These are phyloP conservation scores for Ceratina australensis DNA, from an alignment of 1,140 invertebrate genomes.

Conservation along the genomic window DNA sequence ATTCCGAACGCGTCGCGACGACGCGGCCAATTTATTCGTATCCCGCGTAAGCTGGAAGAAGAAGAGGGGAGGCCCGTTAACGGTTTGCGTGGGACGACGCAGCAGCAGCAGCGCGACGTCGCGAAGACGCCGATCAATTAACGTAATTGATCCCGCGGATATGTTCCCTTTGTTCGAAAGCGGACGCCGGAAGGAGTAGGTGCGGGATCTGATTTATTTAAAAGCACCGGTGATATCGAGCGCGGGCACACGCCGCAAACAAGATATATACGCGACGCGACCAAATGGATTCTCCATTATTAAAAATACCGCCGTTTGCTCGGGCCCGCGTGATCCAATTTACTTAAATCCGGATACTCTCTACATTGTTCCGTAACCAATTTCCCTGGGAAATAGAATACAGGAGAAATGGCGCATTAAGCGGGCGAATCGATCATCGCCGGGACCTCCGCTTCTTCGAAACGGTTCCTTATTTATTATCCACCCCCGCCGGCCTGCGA, in stretches of 20 bases:
- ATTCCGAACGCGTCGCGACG: slow-evolving; percentile 22
- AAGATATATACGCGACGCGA: slow-evolving; percentile 6
- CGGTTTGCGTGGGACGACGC: not conserved
- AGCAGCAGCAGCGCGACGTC: no score
- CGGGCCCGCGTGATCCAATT: slow-evolving; percentile 29
- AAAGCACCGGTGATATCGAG: slow-evolving; percentile 1
- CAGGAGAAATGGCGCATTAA: slow-evolving; percentile 41
- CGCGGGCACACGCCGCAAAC: not conserved
- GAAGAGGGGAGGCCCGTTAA: not conserved
- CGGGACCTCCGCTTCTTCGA: slow-evolving; percentile 8
- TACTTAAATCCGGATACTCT: slow-evolving; percentile 32
- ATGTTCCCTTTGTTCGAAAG: not conserved
- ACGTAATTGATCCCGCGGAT: not conserved
- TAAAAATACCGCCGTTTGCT: slow-evolving; percentile 21
- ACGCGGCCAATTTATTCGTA: slow-evolving; percentile 21
- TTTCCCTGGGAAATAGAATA: slow-evolving; percentile 32
- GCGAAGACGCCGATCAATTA: not conserved
- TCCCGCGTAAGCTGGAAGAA: not conserved
- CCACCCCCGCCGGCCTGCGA: not conserved
- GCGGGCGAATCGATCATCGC: slow-evolving; percentile 38
- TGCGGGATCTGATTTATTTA: slow-evolving; percentile 25
- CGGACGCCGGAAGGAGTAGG: no score
- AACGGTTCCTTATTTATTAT: slow-evolving; percentile 28
- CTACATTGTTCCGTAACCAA: slow-evolving; percentile 15
- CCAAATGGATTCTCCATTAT: slow-evolving; percentile 43